These are phyloP conservation scores for Apogon hyalosoma DNA, from an alignment of 2,797 vertebrate genomes.

Conservation along the genomic window DNA sequence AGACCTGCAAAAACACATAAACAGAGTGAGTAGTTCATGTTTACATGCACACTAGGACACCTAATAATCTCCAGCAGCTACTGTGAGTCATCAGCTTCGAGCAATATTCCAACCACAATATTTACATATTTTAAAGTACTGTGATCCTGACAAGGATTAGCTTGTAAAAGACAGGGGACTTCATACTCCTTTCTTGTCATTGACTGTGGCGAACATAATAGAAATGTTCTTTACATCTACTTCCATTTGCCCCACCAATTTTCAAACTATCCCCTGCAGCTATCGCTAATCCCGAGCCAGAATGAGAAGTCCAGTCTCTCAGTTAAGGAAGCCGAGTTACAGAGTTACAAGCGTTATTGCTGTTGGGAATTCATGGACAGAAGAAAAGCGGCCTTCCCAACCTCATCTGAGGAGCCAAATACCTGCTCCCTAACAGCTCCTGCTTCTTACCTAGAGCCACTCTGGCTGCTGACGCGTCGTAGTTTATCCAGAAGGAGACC, in stretches of 20 bases:
- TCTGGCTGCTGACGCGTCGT: slow-evolving; percentile 95
- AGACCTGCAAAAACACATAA: not conserved
- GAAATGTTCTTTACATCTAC: slow-evolving; percentile 1
- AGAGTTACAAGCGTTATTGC: not conserved
- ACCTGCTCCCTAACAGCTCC: slow-evolving; percentile 4
- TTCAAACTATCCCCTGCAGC: not conserved
- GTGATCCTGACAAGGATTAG: not conserved
- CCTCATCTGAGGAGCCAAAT: slow-evolving; percentile 35
- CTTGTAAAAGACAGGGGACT: not conserved
- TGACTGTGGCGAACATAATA: not conserved
- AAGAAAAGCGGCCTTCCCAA: slow-evolving; percentile 11
- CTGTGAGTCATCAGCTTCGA: not conserved
- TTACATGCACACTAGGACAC: not conserved
- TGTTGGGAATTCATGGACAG: slow-evolving; percentile 4
- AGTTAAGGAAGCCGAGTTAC: not conserved
- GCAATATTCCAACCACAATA: not conserved
- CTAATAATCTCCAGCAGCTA: no score
- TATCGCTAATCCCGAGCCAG: not conserved
- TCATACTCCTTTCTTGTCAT: not conserved
- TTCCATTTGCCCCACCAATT: slow-evolving; percentile 21
- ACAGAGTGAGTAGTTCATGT: not conserved
- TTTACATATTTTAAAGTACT: not conserved
- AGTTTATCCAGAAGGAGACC: slow-evolving; percentile 98
- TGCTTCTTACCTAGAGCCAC: slow-evolving; percentile 90
- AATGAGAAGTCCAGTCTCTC: slow-evolving; percentile 6